Percentiles rank a stretch among this genome's conserved stretches.
Evolutionary conservation across 2,888 invertebrate species (phyloP).

Genomic region (Eumacrocentrus americanus): DNA sequence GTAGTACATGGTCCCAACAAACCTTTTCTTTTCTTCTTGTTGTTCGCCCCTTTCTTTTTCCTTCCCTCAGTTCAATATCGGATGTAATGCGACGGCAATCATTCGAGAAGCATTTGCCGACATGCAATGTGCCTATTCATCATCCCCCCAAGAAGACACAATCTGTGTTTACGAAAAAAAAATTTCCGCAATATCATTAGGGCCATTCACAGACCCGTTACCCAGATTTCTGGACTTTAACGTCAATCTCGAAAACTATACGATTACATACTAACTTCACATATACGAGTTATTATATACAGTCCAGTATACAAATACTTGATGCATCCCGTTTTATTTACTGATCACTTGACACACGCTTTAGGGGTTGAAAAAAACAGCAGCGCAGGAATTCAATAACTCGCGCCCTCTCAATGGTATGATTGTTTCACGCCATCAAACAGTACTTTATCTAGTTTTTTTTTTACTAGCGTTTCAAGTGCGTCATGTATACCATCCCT

Average conservation of each 20-base stretch:
- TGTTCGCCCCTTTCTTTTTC: slow-evolving; percentile 10
- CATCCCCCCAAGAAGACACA: slow-evolving; percentile 24
- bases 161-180: slow-evolving; percentile 24
- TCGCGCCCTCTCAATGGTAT: not conserved
- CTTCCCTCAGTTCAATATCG: slow-evolving; percentile 27
- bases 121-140: slow-evolving; percentile 40
- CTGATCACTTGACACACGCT: not conserved
- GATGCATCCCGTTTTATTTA: not conserved
- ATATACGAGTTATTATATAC: not conserved
- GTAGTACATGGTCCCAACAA: not conserved
- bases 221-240: not conserved
- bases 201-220: not conserved
- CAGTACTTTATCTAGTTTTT: not conserved
- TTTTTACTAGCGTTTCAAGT: not conserved
- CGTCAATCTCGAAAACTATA: not conserved
- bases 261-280: not conserved
- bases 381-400: too few species aligned
- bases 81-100: slow-evolving; percentile 30
- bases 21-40: not conserved
- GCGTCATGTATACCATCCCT: not conserved
- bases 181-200: slow-evolving; percentile 19
- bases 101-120: slow-evolving; percentile 27
- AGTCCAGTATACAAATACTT: not conserved
- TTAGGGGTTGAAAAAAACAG: not conserved
- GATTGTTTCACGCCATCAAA: not conserved